Evolutionary conservation across 92 coral and sea anemone species (phyloP), one percentile per base, ranked within the genome.

Genomic region (Meandrina meandrites): DNA sequence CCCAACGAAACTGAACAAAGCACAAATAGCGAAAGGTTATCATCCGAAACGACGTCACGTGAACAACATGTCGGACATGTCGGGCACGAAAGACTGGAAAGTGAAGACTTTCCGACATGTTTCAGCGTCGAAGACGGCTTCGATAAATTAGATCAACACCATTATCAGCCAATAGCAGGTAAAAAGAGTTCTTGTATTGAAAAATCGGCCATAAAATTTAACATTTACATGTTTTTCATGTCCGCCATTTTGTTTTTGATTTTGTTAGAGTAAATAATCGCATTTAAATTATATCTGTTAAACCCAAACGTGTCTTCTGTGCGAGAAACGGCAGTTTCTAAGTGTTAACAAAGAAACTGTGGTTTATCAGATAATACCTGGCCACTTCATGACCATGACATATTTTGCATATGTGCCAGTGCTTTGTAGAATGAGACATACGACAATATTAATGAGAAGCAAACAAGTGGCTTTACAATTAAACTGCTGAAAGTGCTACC

Each of bases 141-240:
- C 28, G 93, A 86, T 57, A 76, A 94, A 34, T 42, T 51, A 54
- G 94, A 91, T 48, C 94, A 92, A 54, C 96, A 91, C 57, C 92
- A 95, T 68, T 93, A 90, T 86, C 97, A 93, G 87, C 99, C 99
- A 45, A 89, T 97, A 76, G 98, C 99, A 85, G 99, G 99, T 97
- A 97, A 70, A 53, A 81, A 30, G 62, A 40, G 0, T 37, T 58
- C 47, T 85, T 51, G 34, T 32, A 1, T 3, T 64, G 40, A 62
- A 64, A 22, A 78, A 71, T 85, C n/a, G 32, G 6, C 35, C 57
- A 5, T 45, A 19, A 74, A 89, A 80, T 28, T 53, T 16, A 17
- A 3, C 56, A 40, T 89, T 57, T 84, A 18, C 74, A 68, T 12
- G 53, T 32, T 6, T 22, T 78, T 56, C 48, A 79, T 73, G 89